Base-by-base conservation (phyloP, 30 jellyfish, hydroid and myxozoan genomes). In the Chrysaora quinquecirrha region DNA sequence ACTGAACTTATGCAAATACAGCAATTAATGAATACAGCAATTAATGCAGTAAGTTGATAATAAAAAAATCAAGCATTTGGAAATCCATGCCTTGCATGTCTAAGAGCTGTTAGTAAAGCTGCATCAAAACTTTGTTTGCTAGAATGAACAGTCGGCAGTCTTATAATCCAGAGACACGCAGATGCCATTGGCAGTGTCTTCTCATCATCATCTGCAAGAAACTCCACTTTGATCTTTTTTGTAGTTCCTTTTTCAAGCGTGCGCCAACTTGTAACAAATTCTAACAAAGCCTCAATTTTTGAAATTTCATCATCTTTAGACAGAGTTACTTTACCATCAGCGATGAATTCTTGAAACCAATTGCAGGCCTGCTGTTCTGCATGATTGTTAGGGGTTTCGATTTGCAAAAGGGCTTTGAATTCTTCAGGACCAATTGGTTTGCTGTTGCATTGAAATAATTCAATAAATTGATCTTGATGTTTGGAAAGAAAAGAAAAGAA, bases 341-440 rank as follows among this genome's bases (percentile, higher is more conserved):
- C 10, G 20, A 71, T 21, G 34, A 20, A 71, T 38, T 71, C 48
- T 21, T 33, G 21, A 56, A 30, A 71, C 77, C 83, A 71, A 10
- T 71, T 20, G 24, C 21, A 21, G 19, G 83, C 83, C 34, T 71
- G 83, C n/a, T 38, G 32, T 71, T 71, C 83, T 11, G 83, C 78
- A 66, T 11, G 30, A 18, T 27, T 27, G 22, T 28, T 65, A 24
- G 58, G 60, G 22, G 56, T 21, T 11, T 14, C 22, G 21, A 11
- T 30, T 28, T 65, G 78, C 60, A 65, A 28, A 64, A 27, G 22
- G 78, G 78, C 60, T 11, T 65, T 65, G 24, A 65, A 14, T 31
- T 65, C 78, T 65, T 27, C 78, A 21, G 50, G 21, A 21, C 50
- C 58, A 31, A 16, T 14, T 10, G 78, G 21, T 14, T 24, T 31